Evolutionary conservation across 1,140 invertebrate genomes (phyloP), one percentile per base, ranked within the genome.

Genomic region (Bombyx mandarina): DNA sequence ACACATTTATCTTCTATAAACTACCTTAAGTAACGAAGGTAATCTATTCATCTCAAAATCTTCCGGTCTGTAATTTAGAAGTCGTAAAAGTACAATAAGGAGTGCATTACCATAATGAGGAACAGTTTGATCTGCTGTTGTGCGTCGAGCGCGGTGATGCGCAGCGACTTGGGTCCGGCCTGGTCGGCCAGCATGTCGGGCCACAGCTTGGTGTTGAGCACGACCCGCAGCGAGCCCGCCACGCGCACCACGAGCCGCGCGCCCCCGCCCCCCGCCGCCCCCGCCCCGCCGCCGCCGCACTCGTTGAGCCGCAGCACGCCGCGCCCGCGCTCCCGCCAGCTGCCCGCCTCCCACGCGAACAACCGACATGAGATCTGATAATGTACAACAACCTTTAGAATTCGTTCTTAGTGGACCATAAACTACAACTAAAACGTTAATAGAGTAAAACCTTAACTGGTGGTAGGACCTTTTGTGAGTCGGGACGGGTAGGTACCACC

Each of bases 161-260:
- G 89, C 8, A 98, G 89, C 65, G 94, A 97, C 88, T 97, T 98
- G 51, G 91, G 90, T 74, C 94, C 96, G 1, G 96, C 93, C 61
- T 92, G 90, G 71, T 98, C 95, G 2, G 95, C 93, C 6, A 94
- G 93, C 97, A 99, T 99, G 47, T 93, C 97, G 4, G 94, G 90
- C 95, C 96, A 98, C 46, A 96, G 91, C 89, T 98, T 98, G 35
- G 97, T 98, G 82, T 99, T 99, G 10, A 99, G 88, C 69, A 98
- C 92, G 54, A 99, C 91, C 62, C 96, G 91, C 56, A 98, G 91
- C 62, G 94, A 97, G 12, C 97, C 97, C 22, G 94, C 90, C 9
- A 94, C 95, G 52, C 97, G 90, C 74, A 97, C 95, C 3, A 98
- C 95, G 5, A 97, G 88, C 51, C 96, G 26, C 93, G 77, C 71